Conservation (phyloP, 92 coral and sea anemone species). For the Palythoa heliodiscus region DNA sequence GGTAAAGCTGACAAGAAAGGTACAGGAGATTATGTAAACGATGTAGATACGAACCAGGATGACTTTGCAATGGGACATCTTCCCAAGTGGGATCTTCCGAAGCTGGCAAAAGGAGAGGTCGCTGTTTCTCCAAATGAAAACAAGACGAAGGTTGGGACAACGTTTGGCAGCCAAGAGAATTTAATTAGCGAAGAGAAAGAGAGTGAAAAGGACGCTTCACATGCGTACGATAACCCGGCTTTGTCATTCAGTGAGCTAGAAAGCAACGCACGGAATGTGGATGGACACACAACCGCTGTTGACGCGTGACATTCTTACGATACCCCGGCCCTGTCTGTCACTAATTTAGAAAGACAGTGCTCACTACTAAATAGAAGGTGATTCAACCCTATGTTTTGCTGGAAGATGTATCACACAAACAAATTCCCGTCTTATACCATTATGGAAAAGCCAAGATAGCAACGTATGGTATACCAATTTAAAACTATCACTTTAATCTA, state of each 20-base stretch:
- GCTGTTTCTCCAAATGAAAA: slow-evolving; percentile 48
- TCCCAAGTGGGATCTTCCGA: slow-evolving; percentile 92
- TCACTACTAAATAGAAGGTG: background rate
- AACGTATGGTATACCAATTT: background rate
- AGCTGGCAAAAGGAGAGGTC: slow-evolving; percentile 58
- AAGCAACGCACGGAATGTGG: background rate
- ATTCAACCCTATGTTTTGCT: background rate
- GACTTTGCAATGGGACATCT: slow-evolving; percentile 72
- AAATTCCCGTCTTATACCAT: background rate
- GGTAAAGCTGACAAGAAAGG: slow-evolving; percentile 16
- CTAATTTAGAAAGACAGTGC: slow-evolving; percentile 37
- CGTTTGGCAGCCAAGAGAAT: slow-evolving; percentile 34
- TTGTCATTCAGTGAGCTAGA: slow-evolving; percentile 55
- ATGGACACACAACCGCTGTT: background rate
- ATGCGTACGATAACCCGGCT: slow-evolving; percentile 72
- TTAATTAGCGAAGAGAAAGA: background rate
- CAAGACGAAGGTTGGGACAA: background rate
- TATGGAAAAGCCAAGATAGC: background rate
- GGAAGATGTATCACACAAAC: background rate
- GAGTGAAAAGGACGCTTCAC: slow-evolving; percentile 39
- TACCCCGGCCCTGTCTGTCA: slow-evolving; percentile 65
- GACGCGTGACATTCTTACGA: slow-evolving; percentile 63
- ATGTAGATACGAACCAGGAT: slow-evolving; percentile 40
- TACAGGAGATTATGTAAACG: slow-evolving; percentile 7
- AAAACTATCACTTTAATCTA: background rate